Evolutionary conservation across 2,888 invertebrate genomes (phyloP), one percentile per base, ranked within the genome.

Genomic region (Pheosia tremula): DNA sequence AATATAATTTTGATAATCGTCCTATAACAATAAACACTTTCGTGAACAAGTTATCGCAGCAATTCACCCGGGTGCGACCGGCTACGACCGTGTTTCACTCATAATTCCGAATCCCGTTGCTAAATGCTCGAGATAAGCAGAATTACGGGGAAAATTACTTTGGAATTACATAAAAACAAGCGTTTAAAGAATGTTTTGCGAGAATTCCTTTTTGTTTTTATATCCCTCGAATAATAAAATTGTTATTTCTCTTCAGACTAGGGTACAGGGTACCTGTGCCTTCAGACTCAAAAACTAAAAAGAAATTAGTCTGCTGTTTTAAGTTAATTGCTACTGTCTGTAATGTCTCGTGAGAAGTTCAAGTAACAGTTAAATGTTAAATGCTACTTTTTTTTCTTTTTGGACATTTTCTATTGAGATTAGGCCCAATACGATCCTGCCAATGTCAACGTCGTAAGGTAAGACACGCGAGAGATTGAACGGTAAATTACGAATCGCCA

Each of bases 31-130:
- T 50, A 24, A 50, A 49, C 49, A 5, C 6, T 49, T 49, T 13
- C 13, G 49, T 13, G 13, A 50, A 50, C 13, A 50, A 13, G 49
- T 13, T 24, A 50, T 50, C 50, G 24, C 50, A 24, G 24, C 24
- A 9, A 13, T 24, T 8, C 7, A 0, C 7, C 50, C n/a, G n/a
- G 47, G 24, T 7, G 50, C 50, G 8, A n/a, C 24, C 24, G 5
- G 13, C 24, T n/a, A 47, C n/a, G 47, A 5, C n/a, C 47, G 47
- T 24, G 50, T 50, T 50, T 50, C 50, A 50, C 50, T 50, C 50
- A 50, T 50, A 50, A 50, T 50, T 50, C 24, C 50, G 50, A 50
- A 50, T 10, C 13, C 59, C 52, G 4, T 50, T 24, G 24, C 50
- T 50, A 50, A 50, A 50, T 50, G 50, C 24, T 50, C 2, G 9